A percentile compares a stretch with the other conserved stretches of the same genome.
Evolutionary conservation across 2,113 vertebrate species (phyloP).

Genomic region (Phaethon lepturus): DNA sequence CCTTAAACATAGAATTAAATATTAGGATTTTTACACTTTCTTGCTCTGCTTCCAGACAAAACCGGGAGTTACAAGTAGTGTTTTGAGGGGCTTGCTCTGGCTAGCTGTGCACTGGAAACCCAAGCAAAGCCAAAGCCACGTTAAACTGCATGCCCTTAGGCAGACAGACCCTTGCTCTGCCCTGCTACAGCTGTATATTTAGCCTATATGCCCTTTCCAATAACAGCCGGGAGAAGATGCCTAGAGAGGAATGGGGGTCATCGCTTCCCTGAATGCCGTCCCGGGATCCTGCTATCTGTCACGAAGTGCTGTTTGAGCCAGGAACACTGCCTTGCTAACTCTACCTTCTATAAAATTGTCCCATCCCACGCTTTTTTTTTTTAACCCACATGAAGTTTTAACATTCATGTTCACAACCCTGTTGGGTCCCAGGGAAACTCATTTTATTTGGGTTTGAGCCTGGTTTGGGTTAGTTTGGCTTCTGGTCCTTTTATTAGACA

Average conservation of each 20-base stretch:
- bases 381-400: not conserved
- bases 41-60: not conserved
- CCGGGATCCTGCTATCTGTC: not conserved
- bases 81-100: not conserved
- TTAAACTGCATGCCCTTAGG: not conserved
- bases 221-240: conserved; percentile 7
- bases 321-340: not conserved
- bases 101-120: not conserved
- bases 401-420: not conserved
- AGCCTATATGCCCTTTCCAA: conserved; percentile 34
- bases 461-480: not conserved
- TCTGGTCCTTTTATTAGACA: not conserved
- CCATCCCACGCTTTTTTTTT: not conserved
- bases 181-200: conserved; percentile 43
- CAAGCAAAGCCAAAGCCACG: not conserved
- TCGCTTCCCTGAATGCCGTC: not conserved
- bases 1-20: not conserved
- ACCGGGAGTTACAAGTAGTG: not conserved
- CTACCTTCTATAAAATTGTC: not conserved
- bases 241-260: conserved; percentile 8
- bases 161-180: not conserved
- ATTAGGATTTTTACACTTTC: not conserved
- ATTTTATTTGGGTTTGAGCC: not conserved
- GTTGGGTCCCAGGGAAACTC: not conserved
- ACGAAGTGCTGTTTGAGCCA: conserved; percentile 10